Conservation (phyloP, 2,888 invertebrate species). For the Lasioglossum villosulum region DNA sequence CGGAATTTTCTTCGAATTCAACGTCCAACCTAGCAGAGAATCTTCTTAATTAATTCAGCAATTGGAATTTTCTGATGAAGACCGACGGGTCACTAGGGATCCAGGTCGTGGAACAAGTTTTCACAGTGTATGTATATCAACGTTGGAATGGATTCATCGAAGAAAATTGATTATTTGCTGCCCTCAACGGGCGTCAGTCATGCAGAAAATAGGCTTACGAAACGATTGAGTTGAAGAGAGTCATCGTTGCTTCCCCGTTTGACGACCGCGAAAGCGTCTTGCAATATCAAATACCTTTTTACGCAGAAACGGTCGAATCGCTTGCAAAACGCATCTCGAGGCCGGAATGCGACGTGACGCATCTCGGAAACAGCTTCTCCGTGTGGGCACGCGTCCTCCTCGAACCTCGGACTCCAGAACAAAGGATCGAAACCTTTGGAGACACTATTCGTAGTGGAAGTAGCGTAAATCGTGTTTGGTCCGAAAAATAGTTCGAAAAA, state of each 20-base stretch:
- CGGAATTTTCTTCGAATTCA: background rate
- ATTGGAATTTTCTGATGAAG: background rate
- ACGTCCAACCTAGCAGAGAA: background rate
- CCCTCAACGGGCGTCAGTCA: background rate
- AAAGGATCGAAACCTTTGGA: background rate
- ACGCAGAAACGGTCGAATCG: slow-evolving; percentile 10
- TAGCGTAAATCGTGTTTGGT: background rate
- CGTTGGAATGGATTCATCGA: background rate
- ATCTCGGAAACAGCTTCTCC: slow-evolving; percentile 28
- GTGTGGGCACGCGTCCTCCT: slow-evolving; percentile 27
- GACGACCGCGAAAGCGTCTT: slow-evolving; percentile 4
- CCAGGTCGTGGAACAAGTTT: background rate
- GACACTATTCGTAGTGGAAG: background rate
- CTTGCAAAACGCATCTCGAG: slow-evolving; percentile 36
- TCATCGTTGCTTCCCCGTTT: background rate
- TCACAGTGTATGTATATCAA: background rate
- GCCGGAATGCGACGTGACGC: slow-evolving; percentile 36
- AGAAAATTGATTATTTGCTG: background rate
- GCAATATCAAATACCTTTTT: slow-evolving; percentile 10
- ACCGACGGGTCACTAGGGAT: background rate
- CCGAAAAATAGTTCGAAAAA: background rate
- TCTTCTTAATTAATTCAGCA: background rate
- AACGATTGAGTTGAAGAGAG: slow-evolving; percentile 35
- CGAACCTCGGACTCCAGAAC: background rate
- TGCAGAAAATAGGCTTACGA: slow-evolving; percentile 15